Evolutionary conservation across 2,888 invertebrate genomes (phyloP).

Genomic region (Leucozona laternaria): DNA sequence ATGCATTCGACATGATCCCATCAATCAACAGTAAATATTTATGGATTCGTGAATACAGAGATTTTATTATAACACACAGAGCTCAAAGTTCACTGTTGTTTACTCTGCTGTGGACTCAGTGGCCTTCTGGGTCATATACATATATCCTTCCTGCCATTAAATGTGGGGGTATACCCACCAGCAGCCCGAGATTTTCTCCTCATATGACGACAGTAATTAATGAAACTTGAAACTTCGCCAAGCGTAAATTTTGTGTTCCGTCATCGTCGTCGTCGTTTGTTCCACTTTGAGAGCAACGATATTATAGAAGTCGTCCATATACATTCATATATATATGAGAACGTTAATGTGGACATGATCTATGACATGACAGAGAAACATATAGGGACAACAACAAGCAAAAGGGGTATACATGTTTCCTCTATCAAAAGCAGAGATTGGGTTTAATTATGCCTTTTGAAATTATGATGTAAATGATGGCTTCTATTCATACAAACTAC

Average conservation of each 20-base stretch:
- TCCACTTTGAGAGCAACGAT: conserved; percentile 32
- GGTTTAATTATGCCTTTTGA: conserved; percentile 67
- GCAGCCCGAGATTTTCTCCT: conserved; percentile 30
- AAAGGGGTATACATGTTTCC: conserved; percentile 23
- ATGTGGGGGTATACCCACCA: conserved; percentile 10
- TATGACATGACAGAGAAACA: conserved; percentile 40
- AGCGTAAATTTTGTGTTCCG: conserved; percentile 61
- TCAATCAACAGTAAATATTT: conserved; percentile 39
- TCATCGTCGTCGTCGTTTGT: conserved; percentile 2
- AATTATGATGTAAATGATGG: conserved; percentile 66
- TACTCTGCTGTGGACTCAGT: conserved; percentile 34
- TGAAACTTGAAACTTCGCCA: conserved; percentile 60
- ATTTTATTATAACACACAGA: not conserved
- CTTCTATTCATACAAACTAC: conserved; percentile 31
- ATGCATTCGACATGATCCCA: conserved; percentile 51
- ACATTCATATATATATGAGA: not conserved
- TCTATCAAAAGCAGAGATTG: conserved; percentile 45
- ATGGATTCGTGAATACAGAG: not conserved
- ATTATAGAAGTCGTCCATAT: not conserved
- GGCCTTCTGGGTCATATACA: conserved; percentile 49
- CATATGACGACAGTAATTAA: conserved; percentile 67
- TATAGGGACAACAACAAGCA: not conserved
- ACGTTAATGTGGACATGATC: conserved; percentile 47
- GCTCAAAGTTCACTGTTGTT: conserved; percentile 7
- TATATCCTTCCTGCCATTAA: conserved; percentile 35